Base-by-base conservation (phyloP, 2,797 vertebrate genomes). In the Buphagus erythrorhynchus region DNA sequence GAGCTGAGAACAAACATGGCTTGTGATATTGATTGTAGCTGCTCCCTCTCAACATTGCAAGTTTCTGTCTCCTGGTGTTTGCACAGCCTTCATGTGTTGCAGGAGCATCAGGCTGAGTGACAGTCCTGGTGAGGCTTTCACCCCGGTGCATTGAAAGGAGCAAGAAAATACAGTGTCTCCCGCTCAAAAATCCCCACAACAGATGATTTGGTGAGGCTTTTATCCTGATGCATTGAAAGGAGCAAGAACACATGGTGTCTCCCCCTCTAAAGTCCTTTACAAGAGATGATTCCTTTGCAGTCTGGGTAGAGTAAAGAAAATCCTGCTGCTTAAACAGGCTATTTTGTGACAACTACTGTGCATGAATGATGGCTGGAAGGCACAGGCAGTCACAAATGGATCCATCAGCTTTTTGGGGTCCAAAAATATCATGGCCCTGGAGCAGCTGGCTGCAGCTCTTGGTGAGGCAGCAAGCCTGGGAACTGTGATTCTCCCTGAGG, bases 321-420 rank as follows among this genome's bases (percentile, higher is more conserved):
- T 40, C 36, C 29, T 59, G 20, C 57, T 83, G 43, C 61, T 45
- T 74, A 67, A 73, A 71, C 52, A 74, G 82, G 28, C 26, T 73
- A 29, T 79, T 79, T 75, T 76, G 22, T 65, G 59, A 48, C 82
- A 95, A 80, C 36, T 42, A 45, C 88, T 69, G 49, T 61, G 63
- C 40, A 62, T 3, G 1, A 16, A 10, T 0, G 5, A 26, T 42
- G 72, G 59, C 82, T 88, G 52, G 40, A 83, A 57, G 79, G 52
- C 65, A 69, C 48, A 83, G 33, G 45, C 58, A 77, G 54, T 68
- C 86, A 89, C 42, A 84, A 68, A 76, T 15, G 18, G 68, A 86
- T 59, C 57, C 35, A 26, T 81, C 58, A 61, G 57, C 26, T 74
- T 81, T 77, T 68, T 57, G 36, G 26, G 52, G 28, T 57, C 49